phyloP scores from a whole-genome alignment of 92 coral and sea anemone species.

The Heliopora coerulea region DNA sequence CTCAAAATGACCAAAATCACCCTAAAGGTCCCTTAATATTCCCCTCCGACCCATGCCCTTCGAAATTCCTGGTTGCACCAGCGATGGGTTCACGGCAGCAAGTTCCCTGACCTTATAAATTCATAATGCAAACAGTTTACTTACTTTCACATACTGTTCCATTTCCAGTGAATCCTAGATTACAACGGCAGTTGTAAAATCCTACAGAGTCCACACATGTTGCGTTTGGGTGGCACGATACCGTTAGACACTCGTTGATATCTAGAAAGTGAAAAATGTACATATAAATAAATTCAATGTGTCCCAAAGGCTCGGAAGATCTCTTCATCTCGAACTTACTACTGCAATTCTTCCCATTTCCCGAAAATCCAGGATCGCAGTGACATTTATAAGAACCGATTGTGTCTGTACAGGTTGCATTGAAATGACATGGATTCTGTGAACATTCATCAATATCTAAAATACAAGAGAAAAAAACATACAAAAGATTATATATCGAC shows the following conservation, averaged over 20 bases:
- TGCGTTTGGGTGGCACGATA: background rate
- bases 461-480: background rate
- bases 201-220: conserved; percentile 9
- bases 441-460: conserved; percentile 17
- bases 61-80: too few relatives aligned
- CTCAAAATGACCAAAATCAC: too few relatives aligned
- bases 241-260: background rate
- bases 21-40: too few relatives aligned
- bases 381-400: conserved; percentile 11
- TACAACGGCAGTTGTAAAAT: conserved; percentile 4
- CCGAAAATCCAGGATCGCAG: conserved; percentile 2
- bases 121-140: too few relatives aligned
- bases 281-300: too few relatives aligned
- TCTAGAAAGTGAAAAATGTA: background rate
- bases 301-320: too few relatives aligned
- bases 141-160: background rate
- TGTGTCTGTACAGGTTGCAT: conserved; percentile 24
- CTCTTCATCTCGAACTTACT: background rate
- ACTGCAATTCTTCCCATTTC: conserved; percentile 7
- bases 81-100: too few relatives aligned
- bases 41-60: too few relatives aligned
- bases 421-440: background rate
- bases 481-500: background rate
- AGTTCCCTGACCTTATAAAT: too few relatives aligned
- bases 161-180: conserved; percentile 9